Evolutionary conservation across 2,113 vertebrate species (phyloP), one percentile per base, ranked within the genome.

Genomic region (Neoarius graeffei): DNA sequence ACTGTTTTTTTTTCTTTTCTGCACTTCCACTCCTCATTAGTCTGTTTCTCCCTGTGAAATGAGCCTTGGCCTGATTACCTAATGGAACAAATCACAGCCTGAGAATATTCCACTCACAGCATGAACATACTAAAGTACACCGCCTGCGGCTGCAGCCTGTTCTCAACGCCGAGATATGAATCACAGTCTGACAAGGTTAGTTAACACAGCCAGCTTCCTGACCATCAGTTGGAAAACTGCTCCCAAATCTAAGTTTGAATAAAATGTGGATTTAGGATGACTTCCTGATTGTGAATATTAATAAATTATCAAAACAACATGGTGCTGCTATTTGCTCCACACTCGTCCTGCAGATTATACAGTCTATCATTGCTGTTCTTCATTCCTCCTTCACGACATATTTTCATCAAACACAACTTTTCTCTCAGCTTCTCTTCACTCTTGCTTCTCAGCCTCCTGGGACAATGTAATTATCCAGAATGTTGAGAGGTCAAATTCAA

Each of bases 91-190:
- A 66, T 86, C 60, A 20, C 76, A 74, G 74, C 59, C 64, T 67
- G 84, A 64, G 83, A 85, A 88, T 90, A 85, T 90, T 90, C 86
- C 89, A 87, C 83, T 85, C 56, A 87, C 74, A 87, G 83, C 85
- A 81, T 57, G 76, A 30, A 30, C n/a, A 30, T 54, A 66, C 82
- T 84, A 66, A 67, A 67, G 71, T 59, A 27, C 62, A 74, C 59
- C 57, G 27, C 30, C 57, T 48, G n/a, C 35, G 83, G 74, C 76
- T 52, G 11, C 66, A 81, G 74, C 30, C 86, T n/a, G 73, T 50
- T 83, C 62, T 35, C 64, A 66, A 83, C 20, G 30, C 54, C 35
- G n/a, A 87, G 66, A 82, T 27, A 77, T 83, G 77, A 89, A 64
- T 85, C 82, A 87, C 80, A 77, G 76, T 88, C 56, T 64, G 59